Conservation (phyloP, 2,113 vertebrate genomes). For the Anarhynchus alexandrinus region DNA sequence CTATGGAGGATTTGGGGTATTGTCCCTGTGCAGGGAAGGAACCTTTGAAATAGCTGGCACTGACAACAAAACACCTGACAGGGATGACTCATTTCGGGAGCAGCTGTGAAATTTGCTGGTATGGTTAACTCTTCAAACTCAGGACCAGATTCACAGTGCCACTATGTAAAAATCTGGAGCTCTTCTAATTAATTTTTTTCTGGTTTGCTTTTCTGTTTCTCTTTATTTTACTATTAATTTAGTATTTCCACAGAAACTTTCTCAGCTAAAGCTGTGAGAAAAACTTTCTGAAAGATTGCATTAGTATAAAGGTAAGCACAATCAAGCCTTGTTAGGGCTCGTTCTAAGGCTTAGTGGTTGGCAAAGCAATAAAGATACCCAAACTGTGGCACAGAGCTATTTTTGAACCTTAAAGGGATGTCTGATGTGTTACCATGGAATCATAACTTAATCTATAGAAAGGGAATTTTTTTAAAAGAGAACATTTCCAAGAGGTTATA, state of each 20-base stretch:
- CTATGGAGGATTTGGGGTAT: background rate
- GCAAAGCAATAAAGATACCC: background rate
- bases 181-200: background rate
- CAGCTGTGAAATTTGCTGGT: background rate
- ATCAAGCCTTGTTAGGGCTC: background rate
- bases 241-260: background rate
- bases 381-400: background rate
- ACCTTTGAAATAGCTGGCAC: background rate
- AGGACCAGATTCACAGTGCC: background rate
- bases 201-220: background rate
- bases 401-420: background rate
- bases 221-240: background rate
- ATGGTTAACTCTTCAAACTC: background rate
- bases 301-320: background rate
- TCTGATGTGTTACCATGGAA: background rate
- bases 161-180: background rate
- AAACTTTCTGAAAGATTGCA: background rate
- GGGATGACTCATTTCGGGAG: background rate
- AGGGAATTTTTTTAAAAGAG: conserved; percentile 8
- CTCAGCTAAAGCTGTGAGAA: background rate
- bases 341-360: background rate
- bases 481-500: conserved; percentile 15
- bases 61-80: too few relatives aligned
- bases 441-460: background rate
- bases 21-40: background rate